These are phyloP conservation scores for Alfaro cultratus DNA, from an alignment of 2,797 vertebrate genomes.

Conservation along the genomic window DNA sequence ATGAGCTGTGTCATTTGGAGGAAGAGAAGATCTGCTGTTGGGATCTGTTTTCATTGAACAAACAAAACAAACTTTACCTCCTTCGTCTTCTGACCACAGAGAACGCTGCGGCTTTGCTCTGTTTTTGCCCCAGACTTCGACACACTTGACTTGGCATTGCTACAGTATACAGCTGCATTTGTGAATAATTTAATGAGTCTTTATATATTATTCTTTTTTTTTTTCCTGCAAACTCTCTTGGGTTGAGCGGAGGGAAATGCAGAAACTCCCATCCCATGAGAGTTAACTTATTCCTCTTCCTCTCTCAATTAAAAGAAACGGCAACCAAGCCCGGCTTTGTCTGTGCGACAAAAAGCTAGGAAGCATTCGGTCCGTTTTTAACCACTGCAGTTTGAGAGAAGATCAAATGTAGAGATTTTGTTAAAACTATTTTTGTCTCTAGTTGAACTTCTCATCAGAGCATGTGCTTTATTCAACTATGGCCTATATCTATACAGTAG, in stretches of 20 bases:
- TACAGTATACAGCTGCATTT: constrained; percentile 65
- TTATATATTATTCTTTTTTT: constrained; percentile 68
- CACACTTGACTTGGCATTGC: constrained; percentile 59
- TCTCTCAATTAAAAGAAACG: constrained; percentile 74
- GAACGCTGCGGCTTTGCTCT: constrained; percentile 40
- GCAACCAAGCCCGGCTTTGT: constrained; percentile 56
- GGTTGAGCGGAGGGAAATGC: constrained; percentile 62
- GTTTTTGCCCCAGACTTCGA: constrained; percentile 51
- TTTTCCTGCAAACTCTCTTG: constrained; percentile 65
- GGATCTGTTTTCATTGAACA: constrained; percentile 11
- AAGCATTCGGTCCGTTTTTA: constrained; percentile 52
- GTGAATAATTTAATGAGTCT: constrained; percentile 77
- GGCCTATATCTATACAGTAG: constrained; percentile 38
- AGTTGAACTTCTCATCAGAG: constrained; percentile 19
- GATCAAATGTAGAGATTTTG: constrained; percentile 20
- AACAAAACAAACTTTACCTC: constrained; percentile 18
- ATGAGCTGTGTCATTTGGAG: constrained; percentile 49
- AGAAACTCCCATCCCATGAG: constrained; percentile 71
- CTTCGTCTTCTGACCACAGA: constrained; percentile 56
- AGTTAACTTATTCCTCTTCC: constrained; percentile 60
- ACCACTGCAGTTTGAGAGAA: constrained; percentile 26
- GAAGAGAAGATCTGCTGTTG: constrained; percentile 37
- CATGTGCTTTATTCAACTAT: constrained; percentile 37
- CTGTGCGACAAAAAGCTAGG: constrained; percentile 45
- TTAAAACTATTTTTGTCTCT: constrained; percentile 39